Evolutionary conservation across 2,797 vertebrate species (phyloP).

Genomic region (Bovichtus diacanthus): DNA sequence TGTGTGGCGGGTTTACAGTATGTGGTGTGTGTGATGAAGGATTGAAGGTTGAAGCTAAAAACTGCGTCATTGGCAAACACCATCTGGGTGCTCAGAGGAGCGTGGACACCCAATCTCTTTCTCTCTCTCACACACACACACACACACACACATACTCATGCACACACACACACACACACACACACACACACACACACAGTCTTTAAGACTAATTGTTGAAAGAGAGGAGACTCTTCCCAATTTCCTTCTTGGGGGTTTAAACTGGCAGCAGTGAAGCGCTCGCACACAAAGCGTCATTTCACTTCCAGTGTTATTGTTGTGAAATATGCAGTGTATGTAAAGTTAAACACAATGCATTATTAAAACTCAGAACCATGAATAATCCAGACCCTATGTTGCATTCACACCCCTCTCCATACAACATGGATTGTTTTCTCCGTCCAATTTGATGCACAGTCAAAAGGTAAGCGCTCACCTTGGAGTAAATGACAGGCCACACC

Average conservation of each 20-base stretch:
- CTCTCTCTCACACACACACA: not conserved
- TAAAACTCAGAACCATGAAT: constrained; percentile 62
- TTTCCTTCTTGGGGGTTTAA: constrained; percentile 6
- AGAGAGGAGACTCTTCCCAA: not conserved
- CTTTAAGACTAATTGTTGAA: constrained; percentile 23
- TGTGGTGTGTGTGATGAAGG: constrained; percentile 36
- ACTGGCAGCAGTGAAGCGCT: not conserved
- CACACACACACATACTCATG: constrained; percentile 1
- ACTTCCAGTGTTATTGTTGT: constrained; percentile 7
- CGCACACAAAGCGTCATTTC: not conserved
- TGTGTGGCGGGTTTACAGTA: constrained; percentile 40
- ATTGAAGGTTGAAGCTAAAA: constrained; percentile 57
- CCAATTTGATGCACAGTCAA: constrained; percentile 15
- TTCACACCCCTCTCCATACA: constrained; percentile 25
- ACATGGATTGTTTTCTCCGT: constrained; percentile 25
- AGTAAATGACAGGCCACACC: too few species aligned
- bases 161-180: not conserved
- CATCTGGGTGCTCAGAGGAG: constrained; percentile 66
- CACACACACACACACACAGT: not conserved
- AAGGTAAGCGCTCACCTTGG: constrained; percentile 17
- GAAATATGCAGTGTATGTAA: constrained; percentile 44
- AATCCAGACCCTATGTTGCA: constrained; percentile 39
- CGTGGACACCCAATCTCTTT: constrained; percentile 44
- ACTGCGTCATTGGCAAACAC: constrained; percentile 60
- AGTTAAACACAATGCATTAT: constrained; percentile 59